These are phyloP conservation scores for Karalla daura DNA, from an alignment of 2,797 vertebrate genomes.

Conservation along the genomic window DNA sequence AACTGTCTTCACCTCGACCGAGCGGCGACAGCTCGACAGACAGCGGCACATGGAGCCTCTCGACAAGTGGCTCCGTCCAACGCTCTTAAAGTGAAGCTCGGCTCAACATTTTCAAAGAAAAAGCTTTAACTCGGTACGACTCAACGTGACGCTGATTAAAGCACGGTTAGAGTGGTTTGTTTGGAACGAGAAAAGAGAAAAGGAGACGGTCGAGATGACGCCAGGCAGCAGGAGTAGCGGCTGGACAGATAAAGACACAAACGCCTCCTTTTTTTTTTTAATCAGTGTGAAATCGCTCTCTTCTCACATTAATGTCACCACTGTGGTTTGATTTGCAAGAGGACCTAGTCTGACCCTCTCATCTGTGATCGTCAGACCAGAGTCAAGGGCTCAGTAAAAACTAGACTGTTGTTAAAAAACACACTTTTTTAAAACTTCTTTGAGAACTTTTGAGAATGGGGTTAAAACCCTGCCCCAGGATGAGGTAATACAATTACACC, in stretches of 20 bases:
- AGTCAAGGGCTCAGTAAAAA: too few relatives aligned
- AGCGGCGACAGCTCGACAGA: constrained; percentile 11
- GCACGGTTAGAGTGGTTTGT: not conserved
- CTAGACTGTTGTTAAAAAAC: too few relatives aligned
- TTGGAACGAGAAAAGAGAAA: constrained; percentile 1
- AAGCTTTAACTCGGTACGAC: constrained; percentile 18
- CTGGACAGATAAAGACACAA: not conserved
- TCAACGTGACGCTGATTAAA: not conserved
- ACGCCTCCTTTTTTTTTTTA: too few relatives aligned
- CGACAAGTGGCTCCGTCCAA: not conserved
- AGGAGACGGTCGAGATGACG: not conserved
- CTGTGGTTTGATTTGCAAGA: not conserved
- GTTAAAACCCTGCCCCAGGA: too few relatives aligned
- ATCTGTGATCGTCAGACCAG: not conserved
- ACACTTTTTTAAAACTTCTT: too few relatives aligned
- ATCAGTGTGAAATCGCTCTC: not conserved
- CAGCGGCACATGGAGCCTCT: constrained; percentile 1
- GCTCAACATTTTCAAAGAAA: not conserved
- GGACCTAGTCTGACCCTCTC: not conserved
- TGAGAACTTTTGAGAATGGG: too few relatives aligned
- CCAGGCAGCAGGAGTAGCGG: too few relatives aligned
- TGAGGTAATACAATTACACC: too few relatives aligned
- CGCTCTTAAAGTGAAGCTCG: constrained; percentile 16
- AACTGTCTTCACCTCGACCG: not conserved
- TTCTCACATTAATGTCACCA: not conserved